These are phyloP conservation scores for Phania funesta DNA, from an alignment of 2,888 invertebrate genomes.

Conservation along the genomic window DNA sequence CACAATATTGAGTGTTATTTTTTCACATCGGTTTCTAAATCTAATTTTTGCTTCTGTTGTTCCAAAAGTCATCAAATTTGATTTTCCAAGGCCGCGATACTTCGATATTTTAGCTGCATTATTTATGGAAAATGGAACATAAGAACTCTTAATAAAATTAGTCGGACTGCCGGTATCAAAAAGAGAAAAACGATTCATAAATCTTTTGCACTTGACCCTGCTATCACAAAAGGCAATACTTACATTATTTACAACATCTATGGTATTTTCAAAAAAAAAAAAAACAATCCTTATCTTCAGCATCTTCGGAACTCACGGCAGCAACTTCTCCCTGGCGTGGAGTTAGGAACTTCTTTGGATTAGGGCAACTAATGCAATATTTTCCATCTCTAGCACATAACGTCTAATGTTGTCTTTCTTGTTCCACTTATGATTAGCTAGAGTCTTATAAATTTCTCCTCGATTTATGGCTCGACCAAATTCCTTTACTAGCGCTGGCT, in stretches of 20 bases:
- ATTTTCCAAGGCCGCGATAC: conserved; percentile 9
- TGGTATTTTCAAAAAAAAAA: neutral
- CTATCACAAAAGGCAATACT: conserved; percentile 47
- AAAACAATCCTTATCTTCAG: neutral
- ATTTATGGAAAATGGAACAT: conserved; percentile 20
- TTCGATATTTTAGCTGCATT: conserved; percentile 4
- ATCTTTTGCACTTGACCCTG: conserved; percentile 31
- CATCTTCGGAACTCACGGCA: neutral
- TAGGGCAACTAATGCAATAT: conserved; percentile 45
- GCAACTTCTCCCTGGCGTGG: neutral
- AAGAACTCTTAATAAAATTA: conserved; percentile 34
- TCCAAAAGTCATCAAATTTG: conserved; percentile 24
- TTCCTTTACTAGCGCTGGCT: neutral
- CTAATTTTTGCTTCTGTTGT: conserved; percentile 34
- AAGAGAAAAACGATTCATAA: conserved; percentile 49
- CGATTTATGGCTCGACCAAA: conserved; percentile 29
- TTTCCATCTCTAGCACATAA: conserved; percentile 55
- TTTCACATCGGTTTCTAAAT: conserved; percentile 34
- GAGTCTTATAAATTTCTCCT: conserved; percentile 19
- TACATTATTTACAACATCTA: conserved; percentile 47
- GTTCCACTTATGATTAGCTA: conserved; percentile 32
- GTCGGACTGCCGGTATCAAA: conserved; percentile 55
- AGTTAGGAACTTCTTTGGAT: conserved; percentile 39
- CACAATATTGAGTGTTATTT: conserved; percentile 20
- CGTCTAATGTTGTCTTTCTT: conserved; percentile 51